A percentile compares a stretch with the other conserved stretches of the same genome.
These are phyloP conservation scores for Astreopora myriophthalma DNA, from an alignment of 64 coral and sea anemone genomes.

Conservation along the genomic window DNA sequence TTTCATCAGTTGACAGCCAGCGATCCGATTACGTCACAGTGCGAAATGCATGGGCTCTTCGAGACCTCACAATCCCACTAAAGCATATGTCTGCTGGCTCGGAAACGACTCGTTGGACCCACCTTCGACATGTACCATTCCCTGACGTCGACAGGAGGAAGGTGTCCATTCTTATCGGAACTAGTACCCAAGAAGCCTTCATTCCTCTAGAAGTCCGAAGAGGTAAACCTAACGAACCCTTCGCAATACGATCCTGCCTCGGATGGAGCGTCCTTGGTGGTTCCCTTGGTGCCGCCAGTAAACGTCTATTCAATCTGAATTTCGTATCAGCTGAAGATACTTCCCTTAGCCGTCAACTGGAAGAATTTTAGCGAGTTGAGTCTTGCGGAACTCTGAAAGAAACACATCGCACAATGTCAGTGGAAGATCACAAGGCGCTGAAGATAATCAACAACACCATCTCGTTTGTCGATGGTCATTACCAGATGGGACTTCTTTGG, in stretches of 20 bases:
- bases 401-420: too few relatives aligned
- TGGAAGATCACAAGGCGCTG: background rate
- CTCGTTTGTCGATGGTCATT: background rate
- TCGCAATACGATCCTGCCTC: constrained; percentile 6
- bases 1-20: too few relatives aligned
- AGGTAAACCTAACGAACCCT: constrained; percentile 13
- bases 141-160: constrained; percentile 19
- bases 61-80: too few relatives aligned
- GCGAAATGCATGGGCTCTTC: too few relatives aligned
- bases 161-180: constrained; percentile 12
- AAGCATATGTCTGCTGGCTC: too few relatives aligned
- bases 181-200: background rate
- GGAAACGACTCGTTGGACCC: background rate
- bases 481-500: constrained; percentile 20
- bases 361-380: background rate
- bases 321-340: background rate
- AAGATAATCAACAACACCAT: background rate
- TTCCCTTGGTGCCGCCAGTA: too few relatives aligned
- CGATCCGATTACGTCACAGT: too few relatives aligned
- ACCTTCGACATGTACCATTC: constrained; percentile 25
- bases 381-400: too few relatives aligned
- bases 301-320: background rate
- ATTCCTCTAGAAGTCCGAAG: background rate
- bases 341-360: background rate
- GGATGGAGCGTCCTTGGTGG: background rate